Conservation (phyloP, 2,888 invertebrate species). For the Heteromyza rotundicornis region DNA sequence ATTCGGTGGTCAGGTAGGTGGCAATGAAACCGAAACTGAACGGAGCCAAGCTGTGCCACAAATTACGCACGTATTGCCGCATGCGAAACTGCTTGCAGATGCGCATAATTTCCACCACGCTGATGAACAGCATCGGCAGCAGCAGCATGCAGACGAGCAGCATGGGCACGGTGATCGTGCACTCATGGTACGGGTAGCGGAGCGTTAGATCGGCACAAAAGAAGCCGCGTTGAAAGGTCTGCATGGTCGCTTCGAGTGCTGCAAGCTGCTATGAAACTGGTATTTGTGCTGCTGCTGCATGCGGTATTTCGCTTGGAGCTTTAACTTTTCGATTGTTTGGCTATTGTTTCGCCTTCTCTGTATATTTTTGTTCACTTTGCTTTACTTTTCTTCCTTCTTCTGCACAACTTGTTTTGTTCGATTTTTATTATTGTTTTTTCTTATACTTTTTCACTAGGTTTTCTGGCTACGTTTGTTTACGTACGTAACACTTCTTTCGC, state of each 20-base stretch:
- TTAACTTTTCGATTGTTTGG: neutral
- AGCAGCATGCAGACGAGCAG: conserved; percentile 49
- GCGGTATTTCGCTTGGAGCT: neutral
- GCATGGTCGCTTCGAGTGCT: conserved; percentile 34
- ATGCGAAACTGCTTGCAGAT: conserved; percentile 49
- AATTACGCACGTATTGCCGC: conserved; percentile 47
- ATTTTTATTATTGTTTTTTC: too few relatives aligned
- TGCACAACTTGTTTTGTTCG: too few relatives aligned
- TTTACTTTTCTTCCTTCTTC: too few relatives aligned
- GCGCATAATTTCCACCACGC: conserved; percentile 53
- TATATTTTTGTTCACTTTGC: too few relatives aligned
- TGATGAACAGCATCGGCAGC: conserved; percentile 51
- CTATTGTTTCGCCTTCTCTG: conserved; percentile 9
- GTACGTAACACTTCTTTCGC: too few relatives aligned
- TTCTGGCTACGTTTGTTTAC: too few relatives aligned
- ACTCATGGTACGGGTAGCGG: conserved; percentile 53
- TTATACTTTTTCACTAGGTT: too few relatives aligned
- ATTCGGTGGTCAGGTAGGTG: conserved; percentile 50
- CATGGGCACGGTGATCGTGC: conserved; percentile 54
- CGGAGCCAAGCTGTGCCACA: conserved; percentile 44
- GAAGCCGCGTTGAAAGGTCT: conserved; percentile 53
- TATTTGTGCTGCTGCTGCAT: neutral
- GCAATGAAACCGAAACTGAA: conserved; percentile 56
- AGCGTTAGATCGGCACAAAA: conserved; percentile 51
- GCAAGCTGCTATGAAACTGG: neutral